Evolutionary conservation across 2,797 vertebrate species (phyloP).

Genomic region (Miichthys miiuy): DNA sequence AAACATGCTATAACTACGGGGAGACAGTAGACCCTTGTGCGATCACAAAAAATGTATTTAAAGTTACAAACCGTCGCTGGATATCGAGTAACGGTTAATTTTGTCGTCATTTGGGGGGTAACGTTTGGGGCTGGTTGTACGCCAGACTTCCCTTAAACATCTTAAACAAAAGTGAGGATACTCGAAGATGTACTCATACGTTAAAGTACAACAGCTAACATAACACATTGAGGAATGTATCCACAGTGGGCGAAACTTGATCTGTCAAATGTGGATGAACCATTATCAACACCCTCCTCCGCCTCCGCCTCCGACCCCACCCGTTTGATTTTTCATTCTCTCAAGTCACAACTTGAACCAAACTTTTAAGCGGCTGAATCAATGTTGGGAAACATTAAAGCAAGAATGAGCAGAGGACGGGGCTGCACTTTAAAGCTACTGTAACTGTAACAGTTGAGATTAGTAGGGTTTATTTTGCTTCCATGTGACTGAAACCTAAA

Average conservation of each 20-base stretch:
- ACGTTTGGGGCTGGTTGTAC: too few species aligned
- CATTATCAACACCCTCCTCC: background rate
- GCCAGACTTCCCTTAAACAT: background rate
- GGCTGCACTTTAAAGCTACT: background rate
- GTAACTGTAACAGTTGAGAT: background rate
- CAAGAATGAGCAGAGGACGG: conserved; percentile 1
- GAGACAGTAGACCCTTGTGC: background rate
- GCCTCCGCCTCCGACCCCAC: conserved; percentile 55
- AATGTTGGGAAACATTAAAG: conserved; percentile 21
- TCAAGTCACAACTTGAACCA: conserved; percentile 62
- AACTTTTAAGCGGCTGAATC: background rate
- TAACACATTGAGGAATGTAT: background rate
- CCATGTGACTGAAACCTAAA: conserved; percentile 4
- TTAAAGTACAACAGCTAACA: too few species aligned
- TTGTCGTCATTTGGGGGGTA: background rate
- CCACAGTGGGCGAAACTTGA: conserved; percentile 19
- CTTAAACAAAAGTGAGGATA: background rate
- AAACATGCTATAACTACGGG: background rate
- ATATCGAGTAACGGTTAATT: background rate
- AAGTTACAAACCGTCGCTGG: too few species aligned
- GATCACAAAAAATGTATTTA: background rate
- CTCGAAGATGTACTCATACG: too few species aligned
- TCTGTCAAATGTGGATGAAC: conserved; percentile 19
- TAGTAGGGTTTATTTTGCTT: rapidly evolving
- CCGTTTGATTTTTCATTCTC: conserved; percentile 40